Conservation (phyloP, 2,888 invertebrate genomes). For the Conchocele bisecta region DNA sequence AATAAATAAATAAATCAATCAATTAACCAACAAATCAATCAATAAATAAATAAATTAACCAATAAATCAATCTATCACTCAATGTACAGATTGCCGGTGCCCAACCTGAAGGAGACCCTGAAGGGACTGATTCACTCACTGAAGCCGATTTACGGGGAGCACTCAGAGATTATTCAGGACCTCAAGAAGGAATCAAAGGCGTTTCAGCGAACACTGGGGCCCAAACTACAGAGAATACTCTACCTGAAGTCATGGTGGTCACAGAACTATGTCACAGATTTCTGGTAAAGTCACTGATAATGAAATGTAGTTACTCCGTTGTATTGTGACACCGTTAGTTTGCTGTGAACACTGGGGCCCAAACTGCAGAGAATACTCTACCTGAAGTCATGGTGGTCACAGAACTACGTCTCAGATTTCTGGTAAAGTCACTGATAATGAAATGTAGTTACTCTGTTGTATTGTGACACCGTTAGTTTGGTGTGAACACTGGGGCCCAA, state of each 20-base stretch:
- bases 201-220: conserved; percentile 82
- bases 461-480: too few relatives aligned
- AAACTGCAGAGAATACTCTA: conserved; percentile 83
- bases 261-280: conserved; percentile 84
- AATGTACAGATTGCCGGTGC: conserved; percentile 72
- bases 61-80: not conserved
- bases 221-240: conserved; percentile 83
- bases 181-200: conserved; percentile 80
- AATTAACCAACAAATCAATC: too few relatives aligned
- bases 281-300: conserved; percentile 81
- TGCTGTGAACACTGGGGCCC: conserved; percentile 81
- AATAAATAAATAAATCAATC: too few relatives aligned
- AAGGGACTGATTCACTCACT: conserved; percentile 82
- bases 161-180: conserved; percentile 77
- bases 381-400: conserved; percentile 84
- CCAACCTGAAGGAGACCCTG: conserved; percentile 74
- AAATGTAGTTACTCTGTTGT: too few relatives aligned
- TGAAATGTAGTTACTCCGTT: too few relatives aligned
- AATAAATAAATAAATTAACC: too few relatives aligned
- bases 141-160: conserved; percentile 82
- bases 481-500: conserved; percentile 81
- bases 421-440: conserved; percentile 78
- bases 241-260: conserved; percentile 84
- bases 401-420: conserved; percentile 84
- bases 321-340: too few relatives aligned